A percentile compares a stretch with the other conserved stretches of the same genome.
These are phyloP conservation scores for Mythimna impura DNA, from an alignment of 2,888 invertebrate genomes.

Conservation along the genomic window DNA sequence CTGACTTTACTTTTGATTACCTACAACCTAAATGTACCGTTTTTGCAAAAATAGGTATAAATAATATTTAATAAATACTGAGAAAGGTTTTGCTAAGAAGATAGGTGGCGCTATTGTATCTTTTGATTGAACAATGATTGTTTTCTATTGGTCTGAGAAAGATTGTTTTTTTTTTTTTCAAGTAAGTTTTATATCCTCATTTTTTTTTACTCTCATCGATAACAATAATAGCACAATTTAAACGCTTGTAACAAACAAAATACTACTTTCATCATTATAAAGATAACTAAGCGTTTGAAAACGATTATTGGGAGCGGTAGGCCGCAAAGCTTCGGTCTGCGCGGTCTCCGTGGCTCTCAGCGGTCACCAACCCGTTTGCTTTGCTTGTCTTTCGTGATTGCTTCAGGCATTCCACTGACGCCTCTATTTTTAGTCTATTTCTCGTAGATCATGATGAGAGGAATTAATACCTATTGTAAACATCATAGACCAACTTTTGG, in stretches of 20 bases:
- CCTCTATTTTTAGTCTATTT: constrained; percentile 26
- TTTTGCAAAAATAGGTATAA: not conserved
- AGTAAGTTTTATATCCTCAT: too few relatives aligned
- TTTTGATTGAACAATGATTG: constrained; percentile 3
- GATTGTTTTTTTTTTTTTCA: not conserved
- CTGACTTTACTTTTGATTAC: constrained; percentile 50
- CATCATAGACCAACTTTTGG: not conserved
- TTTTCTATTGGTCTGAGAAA: too few relatives aligned
- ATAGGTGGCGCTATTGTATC: constrained; percentile 20
- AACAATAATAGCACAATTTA: too few relatives aligned
- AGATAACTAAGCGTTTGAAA: constrained; percentile 2
- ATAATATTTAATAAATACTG: too few relatives aligned
- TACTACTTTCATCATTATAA: not conserved
- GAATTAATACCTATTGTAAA: constrained; percentile 1
- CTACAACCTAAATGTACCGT: not conserved
- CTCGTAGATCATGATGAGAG: not conserved
- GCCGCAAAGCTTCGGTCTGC: constrained; percentile 14
- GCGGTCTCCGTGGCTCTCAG: not conserved
- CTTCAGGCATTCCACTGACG: constrained; percentile 22
- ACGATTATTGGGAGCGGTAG: constrained; percentile 10
- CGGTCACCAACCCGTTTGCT: constrained; percentile 47
- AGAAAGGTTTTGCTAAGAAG: not conserved
- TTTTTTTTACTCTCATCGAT: not conserved
- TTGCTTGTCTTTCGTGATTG: constrained; percentile 16
- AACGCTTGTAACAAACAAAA: too few relatives aligned